A percentile compares a stretch with the other conserved stretches of the same genome.
Conservation (phyloP, 2,797 vertebrate genomes). For the Tolypeutes matacus region DNA sequence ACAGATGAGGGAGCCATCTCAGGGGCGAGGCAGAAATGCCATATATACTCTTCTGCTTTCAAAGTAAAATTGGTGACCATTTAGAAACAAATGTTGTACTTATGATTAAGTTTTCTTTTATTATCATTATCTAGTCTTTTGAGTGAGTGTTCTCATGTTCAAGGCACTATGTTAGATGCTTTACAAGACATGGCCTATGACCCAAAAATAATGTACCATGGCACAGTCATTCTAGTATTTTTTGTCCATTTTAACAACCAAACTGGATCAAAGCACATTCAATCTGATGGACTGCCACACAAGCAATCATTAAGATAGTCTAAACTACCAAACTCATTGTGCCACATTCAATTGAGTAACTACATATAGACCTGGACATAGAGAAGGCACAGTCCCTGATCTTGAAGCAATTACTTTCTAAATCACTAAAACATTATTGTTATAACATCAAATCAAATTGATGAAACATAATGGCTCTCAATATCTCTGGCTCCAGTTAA, state of each 20-base stretch:
- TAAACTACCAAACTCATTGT: conserved; percentile 54
- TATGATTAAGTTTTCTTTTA: conserved; percentile 47
- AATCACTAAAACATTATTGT: conserved; percentile 67
- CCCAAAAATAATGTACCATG: conserved; percentile 29
- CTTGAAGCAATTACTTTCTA: conserved; percentile 62
- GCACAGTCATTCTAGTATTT: background rate
- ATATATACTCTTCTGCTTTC: conserved; percentile 33
- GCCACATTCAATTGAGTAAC: background rate
- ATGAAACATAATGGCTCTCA: conserved; percentile 52
- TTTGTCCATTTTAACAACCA: conserved; percentile 65
- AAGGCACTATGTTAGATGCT: background rate
- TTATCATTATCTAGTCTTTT: conserved; percentile 22
- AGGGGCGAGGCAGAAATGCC: too few species aligned
- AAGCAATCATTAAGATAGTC: conserved; percentile 56
- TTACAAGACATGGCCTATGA: conserved; percentile 48
- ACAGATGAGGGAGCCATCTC: too few species aligned
- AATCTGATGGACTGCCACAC: conserved; percentile 29
- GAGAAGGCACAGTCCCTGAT: conserved; percentile 29
- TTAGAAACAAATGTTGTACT: conserved; percentile 32
- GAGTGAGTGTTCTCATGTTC: conserved; percentile 36
- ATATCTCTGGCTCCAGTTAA: conserved; percentile 60
- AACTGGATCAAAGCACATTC: conserved; percentile 66
- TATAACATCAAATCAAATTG: conserved; percentile 64
- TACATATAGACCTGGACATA: conserved; percentile 6
- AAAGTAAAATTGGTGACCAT: background rate